Base-by-base conservation (phyloP, 2,113 vertebrate species). In the Rhadina sibilatrix region DNA sequence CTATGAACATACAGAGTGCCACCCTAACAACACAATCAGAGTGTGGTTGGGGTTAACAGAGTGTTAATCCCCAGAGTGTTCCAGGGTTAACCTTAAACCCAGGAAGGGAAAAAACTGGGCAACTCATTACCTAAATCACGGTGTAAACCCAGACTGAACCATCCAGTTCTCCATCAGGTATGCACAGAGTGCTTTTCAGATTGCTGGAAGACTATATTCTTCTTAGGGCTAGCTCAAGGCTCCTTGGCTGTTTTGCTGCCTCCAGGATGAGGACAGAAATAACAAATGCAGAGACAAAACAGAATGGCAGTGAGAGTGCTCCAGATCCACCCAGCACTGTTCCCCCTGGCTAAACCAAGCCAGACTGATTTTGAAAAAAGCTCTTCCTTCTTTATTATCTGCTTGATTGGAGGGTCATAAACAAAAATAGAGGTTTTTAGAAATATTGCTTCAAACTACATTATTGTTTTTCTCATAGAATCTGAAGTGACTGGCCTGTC, bases 21-120 rank as follows among this genome's bases (percentile, higher is more conserved):
- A 69, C 31, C 20, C 16, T 5, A 66, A 74, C 10, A 71, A 31
- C 27, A 50, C 2, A 0, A 12, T 52, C 30, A 50, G 42, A 63
- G 17, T 7, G 47, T 46, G 19, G 44, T 44, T 44, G 44, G 18
- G 44, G 44, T 44, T 44, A 44, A 44, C 44, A 46, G 19, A 46
- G 44, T 46, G 44, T 46, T 46, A 46, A 46, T 8, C 44, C 19
- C 44, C 44, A 46, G 19, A 46, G 44, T 46, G 44, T 10, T 46
- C 44, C 0, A 0, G 17, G 3, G 12, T 60, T 38, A 64, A 49
- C 35, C 30, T 46, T 33, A 63, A 42, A 17, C 16, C 11, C 2
- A 1, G 15, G 50, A 53, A 70, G 24, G 23, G 50, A 49, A 6
- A 28, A 38, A 79, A 64, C 6, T 16, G 12, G 4, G 49, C 11